phyloP scores from a whole-genome alignment of 2,113 vertebrate genomes.

The Burhinus oedicnemus region DNA sequence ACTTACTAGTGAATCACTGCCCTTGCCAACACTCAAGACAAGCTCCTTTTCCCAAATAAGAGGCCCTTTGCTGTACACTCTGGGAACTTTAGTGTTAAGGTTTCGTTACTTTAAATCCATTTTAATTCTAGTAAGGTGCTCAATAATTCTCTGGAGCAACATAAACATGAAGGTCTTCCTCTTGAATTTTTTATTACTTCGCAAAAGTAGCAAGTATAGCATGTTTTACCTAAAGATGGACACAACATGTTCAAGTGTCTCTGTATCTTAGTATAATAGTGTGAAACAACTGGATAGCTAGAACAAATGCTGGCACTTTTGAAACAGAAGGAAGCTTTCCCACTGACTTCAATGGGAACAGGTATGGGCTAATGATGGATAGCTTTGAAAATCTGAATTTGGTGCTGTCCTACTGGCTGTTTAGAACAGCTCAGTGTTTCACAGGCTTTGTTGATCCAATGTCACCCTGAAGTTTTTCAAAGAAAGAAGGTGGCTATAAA shows the following conservation, averaged over 20 bases:
- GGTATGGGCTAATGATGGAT: not conserved
- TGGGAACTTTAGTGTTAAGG: not conserved
- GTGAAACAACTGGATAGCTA: not conserved
- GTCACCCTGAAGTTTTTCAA: not conserved
- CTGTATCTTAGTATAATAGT: not conserved
- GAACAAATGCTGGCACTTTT: not conserved
- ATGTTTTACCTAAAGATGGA: not conserved
- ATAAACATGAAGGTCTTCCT: not conserved
- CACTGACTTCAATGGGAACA: not conserved
- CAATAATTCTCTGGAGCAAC: not conserved
- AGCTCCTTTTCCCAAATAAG: conserved; percentile 53
- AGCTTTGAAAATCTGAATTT: not conserved
- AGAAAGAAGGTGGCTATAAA: not conserved
- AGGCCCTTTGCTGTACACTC: not conserved
- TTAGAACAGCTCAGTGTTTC: not conserved
- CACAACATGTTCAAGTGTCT: not conserved
- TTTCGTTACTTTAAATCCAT: not conserved
- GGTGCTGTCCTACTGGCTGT: not conserved
- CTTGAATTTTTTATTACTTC: not conserved
- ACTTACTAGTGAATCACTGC: conserved; percentile 59
- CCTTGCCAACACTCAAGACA: conserved; percentile 70
- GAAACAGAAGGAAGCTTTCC: not conserved
- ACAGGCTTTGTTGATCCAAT: not conserved
- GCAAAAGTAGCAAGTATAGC: not conserved
- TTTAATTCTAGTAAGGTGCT: not conserved